phyloP scores from a whole-genome alignment of 1,140 invertebrate genomes.

The Drosophila hydei region DNA sequence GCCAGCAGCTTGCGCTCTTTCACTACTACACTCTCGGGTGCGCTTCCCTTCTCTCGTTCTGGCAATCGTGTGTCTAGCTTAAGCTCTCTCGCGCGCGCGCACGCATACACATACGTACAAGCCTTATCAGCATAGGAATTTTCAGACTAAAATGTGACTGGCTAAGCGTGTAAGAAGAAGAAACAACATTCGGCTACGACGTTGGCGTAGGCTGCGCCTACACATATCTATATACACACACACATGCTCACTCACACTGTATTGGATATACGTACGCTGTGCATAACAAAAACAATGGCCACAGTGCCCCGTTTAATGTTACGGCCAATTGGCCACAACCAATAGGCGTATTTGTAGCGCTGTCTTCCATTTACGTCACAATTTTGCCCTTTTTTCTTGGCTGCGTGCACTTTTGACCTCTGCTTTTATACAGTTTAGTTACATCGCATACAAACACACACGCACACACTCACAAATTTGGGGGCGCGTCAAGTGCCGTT shows the following conservation, averaged over 20 bases:
- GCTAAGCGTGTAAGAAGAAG: constrained; percentile 41
- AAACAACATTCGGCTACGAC: constrained; percentile 38
- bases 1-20: constrained; percentile 31
- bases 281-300: constrained; percentile 50
- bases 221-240: constrained; percentile 26
- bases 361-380: constrained; percentile 31
- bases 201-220: constrained; percentile 21
- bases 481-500: constrained; percentile 39
- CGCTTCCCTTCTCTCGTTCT: not conserved
- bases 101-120: not conserved
- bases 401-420: constrained; percentile 76
- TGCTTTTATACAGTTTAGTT: constrained; percentile 37
- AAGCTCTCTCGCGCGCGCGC: constrained; percentile 19
- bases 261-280: constrained; percentile 5
- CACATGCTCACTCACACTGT: constrained; percentile 4
- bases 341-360: constrained; percentile 1
- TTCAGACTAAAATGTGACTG: constrained; percentile 36
- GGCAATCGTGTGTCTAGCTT: not conserved
- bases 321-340: constrained; percentile 16
- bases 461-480: constrained; percentile 18
- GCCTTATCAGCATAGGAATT: constrained; percentile 70
- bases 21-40: constrained; percentile 8
- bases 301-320: constrained; percentile 3
- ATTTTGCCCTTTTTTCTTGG: constrained; percentile 23
- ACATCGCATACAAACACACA: constrained; percentile 30